Base-by-base conservation (phyloP, 2,888 invertebrate genomes). In the Caradrina clavipalpis region DNA sequence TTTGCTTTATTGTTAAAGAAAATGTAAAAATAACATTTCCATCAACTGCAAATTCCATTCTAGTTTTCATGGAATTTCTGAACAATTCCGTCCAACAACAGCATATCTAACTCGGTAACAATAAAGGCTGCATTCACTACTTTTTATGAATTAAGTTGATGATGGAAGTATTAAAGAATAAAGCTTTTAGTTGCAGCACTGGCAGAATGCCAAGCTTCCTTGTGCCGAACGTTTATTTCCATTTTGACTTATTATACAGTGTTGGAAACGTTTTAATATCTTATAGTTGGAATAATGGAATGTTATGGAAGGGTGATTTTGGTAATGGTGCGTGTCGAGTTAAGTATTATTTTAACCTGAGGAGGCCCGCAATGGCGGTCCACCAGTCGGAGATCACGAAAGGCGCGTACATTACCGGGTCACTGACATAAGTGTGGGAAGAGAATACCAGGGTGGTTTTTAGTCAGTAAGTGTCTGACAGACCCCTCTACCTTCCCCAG, bases 151-250 rank as follows among this genome's bases (percentile, higher is more conserved):
- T 81, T 80, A 81, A 86, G 73, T 84, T 86, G 82, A 87, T 88
- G 84, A 86, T 75, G 60, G 76, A 86, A 87, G 85, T 85, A 87
- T 86, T 87, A 87, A 86, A 89, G 87, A 89, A 89, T 87, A 84
- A 88, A 88, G 87, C 85, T 83, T 82, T 90, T 85, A 87, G 84
- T 78, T 87, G 88, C 87, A 90, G 88, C 81, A 67, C 80, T 92
- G 93, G 93, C 91, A 65, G 57, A 22, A 67, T 39, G 92, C 93
- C 93, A 93, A 84, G 54, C 58, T 83, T 80, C 81, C 77, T 76
- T 63, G 76, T 55, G 69, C 83, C 70, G 65, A 88, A 89, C 89
- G 89, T 90, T 92, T 89, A 92, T 88, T 82, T 82, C 88, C 83
- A 86, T 88, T 89, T 86, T 86, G 86, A 88, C 80, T 90, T 86